A percentile compares a stretch with the other conserved stretches of the same genome.
These are phyloP conservation scores for Callyntrura guangdongensis DNA, from an alignment of 2,888 invertebrate species.

Conservation along the genomic window DNA sequence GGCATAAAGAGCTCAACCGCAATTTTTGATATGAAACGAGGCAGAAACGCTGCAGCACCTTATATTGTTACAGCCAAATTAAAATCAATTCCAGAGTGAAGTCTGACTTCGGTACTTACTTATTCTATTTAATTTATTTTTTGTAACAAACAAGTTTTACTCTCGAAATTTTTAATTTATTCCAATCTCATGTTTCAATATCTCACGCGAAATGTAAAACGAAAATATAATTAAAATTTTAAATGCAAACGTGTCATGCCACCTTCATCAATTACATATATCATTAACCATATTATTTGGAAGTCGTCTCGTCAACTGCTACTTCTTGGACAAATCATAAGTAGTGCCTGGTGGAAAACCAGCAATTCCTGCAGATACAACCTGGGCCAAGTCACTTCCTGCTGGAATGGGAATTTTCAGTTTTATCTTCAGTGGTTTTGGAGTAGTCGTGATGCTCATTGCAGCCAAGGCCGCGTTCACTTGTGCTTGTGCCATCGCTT, in stretches of 20 bases:
- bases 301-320: neutral
- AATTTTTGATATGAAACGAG: slow-evolving; percentile 46
- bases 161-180: too few species aligned
- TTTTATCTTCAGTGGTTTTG: slow-evolving; percentile 79
- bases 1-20: slow-evolving; percentile 67
- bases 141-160: neutral
- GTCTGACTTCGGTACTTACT: neutral
- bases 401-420: slow-evolving; percentile 79
- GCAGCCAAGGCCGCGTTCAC: slow-evolving; percentile 76
- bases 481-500: slow-evolving; percentile 75
- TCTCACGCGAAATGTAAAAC: too few species aligned
- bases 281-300: neutral
- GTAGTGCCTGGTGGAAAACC: slow-evolving; percentile 74
- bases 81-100: slow-evolving; percentile 64
- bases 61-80: slow-evolving; percentile 60
- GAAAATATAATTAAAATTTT: neutral
- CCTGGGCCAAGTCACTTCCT: slow-evolving; percentile 68
- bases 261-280: neutral
- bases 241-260: neutral
- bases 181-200: too few species aligned
- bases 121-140: slow-evolving; percentile 18
- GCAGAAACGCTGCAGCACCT: slow-evolving; percentile 8
- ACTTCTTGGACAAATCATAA: slow-evolving; percentile 65
- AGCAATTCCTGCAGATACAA: slow-evolving; percentile 65
- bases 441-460: slow-evolving; percentile 78